Percentiles rank a stretch among this genome's conserved stretches.
Evolutionary conservation across 2,797 vertebrate genomes (phyloP).

Genomic region (Eremophila alpestris): DNA sequence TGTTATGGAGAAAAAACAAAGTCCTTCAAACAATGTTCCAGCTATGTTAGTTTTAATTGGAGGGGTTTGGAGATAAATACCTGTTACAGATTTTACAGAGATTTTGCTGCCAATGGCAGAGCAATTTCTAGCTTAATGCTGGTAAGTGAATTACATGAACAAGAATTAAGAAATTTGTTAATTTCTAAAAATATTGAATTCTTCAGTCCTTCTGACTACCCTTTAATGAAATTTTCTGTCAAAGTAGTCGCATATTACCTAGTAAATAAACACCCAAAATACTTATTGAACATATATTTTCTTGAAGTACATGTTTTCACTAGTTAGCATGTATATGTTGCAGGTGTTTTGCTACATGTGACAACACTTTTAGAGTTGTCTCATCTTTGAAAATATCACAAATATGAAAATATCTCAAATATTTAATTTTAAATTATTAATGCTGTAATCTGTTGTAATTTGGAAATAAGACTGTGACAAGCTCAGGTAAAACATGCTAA

Average conservation of each 20-base stretch:
- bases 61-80: neutral
- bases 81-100: neutral
- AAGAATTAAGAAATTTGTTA: neutral
- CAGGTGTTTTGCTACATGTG: neutral
- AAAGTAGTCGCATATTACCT: neutral
- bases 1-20: neutral
- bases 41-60: neutral
- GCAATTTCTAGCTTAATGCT: neutral
- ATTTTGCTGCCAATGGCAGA: neutral
- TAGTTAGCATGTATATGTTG: neutral
- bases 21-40: neutral
- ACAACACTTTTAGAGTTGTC: neutral
- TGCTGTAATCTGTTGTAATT: neutral
- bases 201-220: neutral
- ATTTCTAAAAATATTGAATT: neutral
- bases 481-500: constrained; percentile 1
- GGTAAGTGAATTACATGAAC: neutral
- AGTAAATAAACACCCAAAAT: neutral
- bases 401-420: neutral
- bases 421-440: neutral
- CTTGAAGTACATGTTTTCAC: neutral
- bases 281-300: neutral
- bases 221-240: neutral
- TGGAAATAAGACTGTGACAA: neutral
- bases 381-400: neutral